Base-by-base conservation (phyloP, 2,888 invertebrate genomes). In the Gnatocerus cornutus region DNA sequence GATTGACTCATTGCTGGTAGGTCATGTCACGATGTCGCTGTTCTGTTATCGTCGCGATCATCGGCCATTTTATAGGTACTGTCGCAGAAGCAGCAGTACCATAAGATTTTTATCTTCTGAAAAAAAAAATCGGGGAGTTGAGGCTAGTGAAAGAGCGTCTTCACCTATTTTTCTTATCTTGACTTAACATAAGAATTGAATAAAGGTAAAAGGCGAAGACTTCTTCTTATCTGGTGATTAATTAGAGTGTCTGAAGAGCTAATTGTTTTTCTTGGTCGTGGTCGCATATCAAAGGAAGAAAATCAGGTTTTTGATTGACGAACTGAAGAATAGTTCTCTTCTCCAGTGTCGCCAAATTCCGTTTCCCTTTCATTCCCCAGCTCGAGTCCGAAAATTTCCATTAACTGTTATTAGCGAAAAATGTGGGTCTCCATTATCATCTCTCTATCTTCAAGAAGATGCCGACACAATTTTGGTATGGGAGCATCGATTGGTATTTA, bases 401-500 rank as follows among this genome's bases (percentile, higher is more conserved):
- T 55, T 14, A 14, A n/a, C 13, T 10, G 53, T 27, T 21, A 53
- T 55, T 55, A 39, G 55, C n/a, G 13, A 33, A 55, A 55, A 56
- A 56, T 56, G 43, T 56, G 43, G 41, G 56, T 56, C 56, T 56
- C 27, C 41, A 10, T 8, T 29, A 48, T 48, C 21, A 14, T 29
- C 50, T 9, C 50, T 30, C n/a, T 21, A 21, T 21, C 5, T 21
- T 14, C 16, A 55, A 8, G 16, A 21, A 55, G 55, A 56, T 21
- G 29, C 43, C 43, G 56, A 59, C 59, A 59, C 59, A 59, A 74
- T 74, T 74, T 39, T 50, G 48, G 61, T 75, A 72, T 72, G 73
- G 75, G 71, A 65, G 68, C 72, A 75, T 74, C 75, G 75, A 73
- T 79, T 73, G 75, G 75, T 77, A 77, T 80, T 81, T 81, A 81